Base-by-base conservation (phyloP, 2,888 invertebrate genomes). In the Melieria picta region DNA sequence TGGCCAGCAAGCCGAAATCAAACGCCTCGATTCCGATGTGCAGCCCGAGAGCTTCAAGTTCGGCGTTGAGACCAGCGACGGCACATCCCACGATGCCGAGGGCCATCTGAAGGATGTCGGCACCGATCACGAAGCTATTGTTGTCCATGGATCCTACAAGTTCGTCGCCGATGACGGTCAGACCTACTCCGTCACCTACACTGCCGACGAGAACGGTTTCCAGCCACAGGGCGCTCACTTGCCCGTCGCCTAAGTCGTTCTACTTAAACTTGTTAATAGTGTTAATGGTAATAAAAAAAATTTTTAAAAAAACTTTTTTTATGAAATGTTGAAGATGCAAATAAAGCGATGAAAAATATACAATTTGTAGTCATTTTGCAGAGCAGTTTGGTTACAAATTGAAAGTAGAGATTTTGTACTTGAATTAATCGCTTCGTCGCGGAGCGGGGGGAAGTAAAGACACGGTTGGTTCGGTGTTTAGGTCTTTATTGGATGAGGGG, bases 11-110 rank as follows among this genome's bases (percentile, higher is more conserved):
- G 72, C 77, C 13, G 72, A 78, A 43, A 81, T 84, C 60, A 50
- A 85, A 4, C 81, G 78, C 50, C 79, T 75, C 30, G 82, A 83
- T 5, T 86, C 88, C 64, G 89, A 91, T 82, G 91, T 91, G 74
- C 88, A 81, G 71, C 82, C 89, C 45, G 89, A 89, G 76, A 87
- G 89, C 65, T 91, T 91, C 84, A 89, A 86, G 76, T 91, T 57
- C 82, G 89, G 88, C 10, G 86, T 79, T 71, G 89, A 89, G 76
- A 89, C 87, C 79, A 88, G 86, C 63, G 88, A 90, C 79, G 89
- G 89, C 7, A 83, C 85, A 1, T 85, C 82, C 52, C 88, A 88
- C 4, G 82, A 86, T 43, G 89, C 89, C 79, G 78, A 85, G 63
- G 90, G 88, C 3, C 83, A 87, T 74, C 78, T 90, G 56, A 87